Conservation (phyloP, 2,888 invertebrate genomes). For the Melieria picta region DNA sequence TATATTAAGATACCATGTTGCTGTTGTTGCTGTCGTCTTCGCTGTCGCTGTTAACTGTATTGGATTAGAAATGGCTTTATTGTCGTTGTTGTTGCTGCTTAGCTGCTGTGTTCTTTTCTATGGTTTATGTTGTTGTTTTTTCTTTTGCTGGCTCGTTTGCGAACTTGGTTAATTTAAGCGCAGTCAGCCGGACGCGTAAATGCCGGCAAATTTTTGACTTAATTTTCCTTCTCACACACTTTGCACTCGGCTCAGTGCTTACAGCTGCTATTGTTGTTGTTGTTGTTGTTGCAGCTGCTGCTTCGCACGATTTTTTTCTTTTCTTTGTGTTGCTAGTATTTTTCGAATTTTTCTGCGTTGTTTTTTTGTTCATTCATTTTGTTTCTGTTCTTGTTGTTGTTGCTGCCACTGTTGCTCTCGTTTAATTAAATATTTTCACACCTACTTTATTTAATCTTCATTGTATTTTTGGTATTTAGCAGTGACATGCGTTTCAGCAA, state of each 20-base stretch:
- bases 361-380: neutral
- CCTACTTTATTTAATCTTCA: conserved; percentile 52
- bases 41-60: conserved; percentile 13
- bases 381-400: conserved; percentile 31
- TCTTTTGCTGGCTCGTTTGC: neutral
- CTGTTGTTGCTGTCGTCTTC: conserved; percentile 31
- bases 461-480: conserved; percentile 24
- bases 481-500: neutral
- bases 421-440: conserved; percentile 61
- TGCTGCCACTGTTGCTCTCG: conserved; percentile 35
- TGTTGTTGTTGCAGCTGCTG: conserved; percentile 10
- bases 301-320: conserved; percentile 12
- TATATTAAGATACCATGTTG: conserved; percentile 19
- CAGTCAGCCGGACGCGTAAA: neutral
- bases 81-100: conserved; percentile 29
- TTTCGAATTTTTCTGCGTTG: neutral
- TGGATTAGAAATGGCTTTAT: conserved; percentile 35
- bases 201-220: conserved; percentile 3
- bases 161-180: conserved; percentile 12
- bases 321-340: neutral
- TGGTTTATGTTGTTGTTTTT: neutral
- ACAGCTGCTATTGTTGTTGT: conserved; percentile 3
- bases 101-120: neutral
- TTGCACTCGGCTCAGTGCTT: neutral
- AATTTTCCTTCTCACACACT: neutral